A percentile compares a stretch with the other conserved stretches of the same genome.
phyloP scores from a whole-genome alignment of 2,113 vertebrate genomes.

The Nothocercus nigrocapillus region DNA sequence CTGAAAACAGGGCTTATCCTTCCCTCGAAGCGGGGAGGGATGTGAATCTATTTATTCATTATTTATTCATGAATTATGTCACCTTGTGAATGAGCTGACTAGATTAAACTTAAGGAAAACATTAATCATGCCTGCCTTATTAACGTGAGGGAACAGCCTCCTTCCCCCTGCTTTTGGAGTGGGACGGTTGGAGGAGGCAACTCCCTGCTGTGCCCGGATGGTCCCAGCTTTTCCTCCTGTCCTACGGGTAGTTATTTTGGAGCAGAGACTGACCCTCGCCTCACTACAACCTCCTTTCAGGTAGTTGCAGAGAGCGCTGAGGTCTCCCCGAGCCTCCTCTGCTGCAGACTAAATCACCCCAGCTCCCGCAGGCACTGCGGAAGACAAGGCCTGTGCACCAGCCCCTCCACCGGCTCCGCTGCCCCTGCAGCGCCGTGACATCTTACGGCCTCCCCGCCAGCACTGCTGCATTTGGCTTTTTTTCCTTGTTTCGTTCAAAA shows the following conservation, averaged over 20 bases:
- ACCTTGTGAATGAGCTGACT: not conserved
- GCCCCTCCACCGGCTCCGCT: too few relatives aligned
- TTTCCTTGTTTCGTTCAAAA: not conserved
- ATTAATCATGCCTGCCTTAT: not conserved
- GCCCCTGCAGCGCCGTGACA: not conserved
- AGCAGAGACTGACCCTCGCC: too few relatives aligned
- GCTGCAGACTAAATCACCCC: too few relatives aligned
- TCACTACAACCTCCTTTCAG: too few relatives aligned
- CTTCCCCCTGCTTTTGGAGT: not conserved
- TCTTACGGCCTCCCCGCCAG: not conserved
- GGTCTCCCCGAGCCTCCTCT: too few relatives aligned
- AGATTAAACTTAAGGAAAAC: not conserved
- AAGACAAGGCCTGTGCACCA: too few relatives aligned
- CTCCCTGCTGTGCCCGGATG: not conserved
- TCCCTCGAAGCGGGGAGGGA: not conserved
- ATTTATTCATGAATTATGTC: not conserved
- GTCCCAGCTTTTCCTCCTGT: too few relatives aligned
- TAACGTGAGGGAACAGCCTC: not conserved
- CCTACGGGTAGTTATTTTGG: too few relatives aligned
- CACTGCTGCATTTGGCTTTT: not conserved
- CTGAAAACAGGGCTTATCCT: not conserved
- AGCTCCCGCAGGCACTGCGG: too few relatives aligned
- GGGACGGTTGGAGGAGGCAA: not conserved
- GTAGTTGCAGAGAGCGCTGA: too few relatives aligned
- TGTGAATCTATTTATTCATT: not conserved